phyloP scores from a whole-genome alignment of 2,888 invertebrate species.

The Hybos culiciformis region DNA sequence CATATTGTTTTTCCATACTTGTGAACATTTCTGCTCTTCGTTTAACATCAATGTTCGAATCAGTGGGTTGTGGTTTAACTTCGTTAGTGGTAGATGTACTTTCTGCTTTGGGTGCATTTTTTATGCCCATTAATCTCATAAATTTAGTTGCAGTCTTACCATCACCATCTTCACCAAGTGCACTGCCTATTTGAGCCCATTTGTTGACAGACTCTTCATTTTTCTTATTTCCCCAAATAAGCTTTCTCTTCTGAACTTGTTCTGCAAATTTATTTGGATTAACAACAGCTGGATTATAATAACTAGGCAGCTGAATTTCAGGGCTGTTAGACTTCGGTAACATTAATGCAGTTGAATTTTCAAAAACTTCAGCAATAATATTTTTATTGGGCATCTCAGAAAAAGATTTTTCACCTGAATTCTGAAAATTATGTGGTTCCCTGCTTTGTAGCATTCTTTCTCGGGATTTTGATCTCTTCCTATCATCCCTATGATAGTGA shows the following conservation, averaged over 20 bases:
- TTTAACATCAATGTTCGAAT: slow-evolving; percentile 24
- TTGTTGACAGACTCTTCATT: slow-evolving; percentile 37
- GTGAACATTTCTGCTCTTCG: slow-evolving; percentile 68
- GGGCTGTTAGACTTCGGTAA: no score
- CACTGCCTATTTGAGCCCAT: slow-evolving; percentile 73
- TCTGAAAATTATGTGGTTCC: no score
- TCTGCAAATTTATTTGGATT: slow-evolving; percentile 72
- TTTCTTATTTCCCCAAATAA: slow-evolving; percentile 77
- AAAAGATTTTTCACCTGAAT: no score
- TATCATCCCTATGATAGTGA: no score
- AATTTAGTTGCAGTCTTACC: slow-evolving; percentile 90
- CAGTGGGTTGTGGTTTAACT: slow-evolving; percentile 5
- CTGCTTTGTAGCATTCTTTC: no score
- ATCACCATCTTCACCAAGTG: slow-evolving; percentile 81
- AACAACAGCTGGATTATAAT: slow-evolving; percentile 59
- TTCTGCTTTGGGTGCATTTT: slow-evolving; percentile 32
- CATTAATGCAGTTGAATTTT: no score
- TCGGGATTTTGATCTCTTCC: no score
- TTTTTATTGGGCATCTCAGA: no score
- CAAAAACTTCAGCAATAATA: no score
- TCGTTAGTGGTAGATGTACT: neutral
- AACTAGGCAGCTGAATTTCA: slow-evolving; percentile 41
- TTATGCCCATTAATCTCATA: slow-evolving; percentile 92
- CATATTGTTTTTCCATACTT: slow-evolving; percentile 92
- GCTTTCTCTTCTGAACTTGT: slow-evolving; percentile 81